A percentile compares a stretch with the other conserved stretches of the same genome.
phyloP scores from a whole-genome alignment of 2,113 vertebrate genomes.

The Aythya baeri region DNA sequence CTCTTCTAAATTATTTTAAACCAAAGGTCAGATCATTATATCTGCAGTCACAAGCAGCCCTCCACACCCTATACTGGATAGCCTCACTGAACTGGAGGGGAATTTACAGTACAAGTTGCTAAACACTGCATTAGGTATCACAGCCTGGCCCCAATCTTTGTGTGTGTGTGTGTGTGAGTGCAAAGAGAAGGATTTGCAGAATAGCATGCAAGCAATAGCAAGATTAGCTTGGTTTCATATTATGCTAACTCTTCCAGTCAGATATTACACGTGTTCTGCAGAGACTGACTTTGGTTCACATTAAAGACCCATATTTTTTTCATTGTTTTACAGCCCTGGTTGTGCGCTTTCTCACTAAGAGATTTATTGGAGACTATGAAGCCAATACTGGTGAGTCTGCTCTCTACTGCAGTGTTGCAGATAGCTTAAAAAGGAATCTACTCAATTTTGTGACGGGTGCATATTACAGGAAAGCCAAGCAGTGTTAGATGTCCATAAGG shows the following conservation, averaged over 20 bases:
- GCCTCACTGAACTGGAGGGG: not conserved
- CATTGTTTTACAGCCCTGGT: slow-evolving; percentile 82
- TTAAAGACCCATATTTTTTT: not conserved
- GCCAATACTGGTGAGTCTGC: slow-evolving; percentile 87
- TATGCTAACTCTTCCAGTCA: not conserved
- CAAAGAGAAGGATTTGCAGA: not conserved
- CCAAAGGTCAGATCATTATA: not conserved
- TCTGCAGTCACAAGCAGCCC: not conserved
- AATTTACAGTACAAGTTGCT: not conserved
- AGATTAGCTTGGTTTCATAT: not conserved
- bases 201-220: not conserved
- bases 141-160: not conserved
- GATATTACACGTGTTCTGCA: not conserved
- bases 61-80: not conserved
- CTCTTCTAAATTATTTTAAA: not conserved
- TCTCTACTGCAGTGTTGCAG: not conserved
- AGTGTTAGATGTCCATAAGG: slow-evolving; percentile 42
- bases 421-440: not conserved
- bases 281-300: not conserved
- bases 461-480: slow-evolving; percentile 1
- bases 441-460: not conserved
- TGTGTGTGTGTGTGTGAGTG: not conserved
- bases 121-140: not conserved
- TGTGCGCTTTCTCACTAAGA: slow-evolving; percentile 90
- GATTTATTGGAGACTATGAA: slow-evolving; percentile 95